Evolutionary conservation across 2,888 invertebrate species (phyloP).

Genomic region (Leucophora obtusa): DNA sequence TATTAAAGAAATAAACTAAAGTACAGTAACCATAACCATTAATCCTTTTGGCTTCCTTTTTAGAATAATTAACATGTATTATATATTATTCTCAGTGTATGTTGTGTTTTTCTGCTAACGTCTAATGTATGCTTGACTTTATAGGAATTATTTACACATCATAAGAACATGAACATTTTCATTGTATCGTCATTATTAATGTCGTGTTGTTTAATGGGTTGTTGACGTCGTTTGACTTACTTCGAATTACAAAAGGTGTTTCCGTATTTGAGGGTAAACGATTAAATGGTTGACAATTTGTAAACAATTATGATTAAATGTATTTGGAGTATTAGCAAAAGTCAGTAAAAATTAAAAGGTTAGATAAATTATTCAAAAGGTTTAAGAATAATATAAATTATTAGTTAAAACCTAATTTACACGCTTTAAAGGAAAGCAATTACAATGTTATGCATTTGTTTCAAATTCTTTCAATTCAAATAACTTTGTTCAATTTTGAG

Average conservation of each 20-base stretch:
- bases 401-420: not conserved
- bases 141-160: slow-evolving; percentile 42
- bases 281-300: slow-evolving; percentile 46
- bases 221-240: slow-evolving; percentile 26
- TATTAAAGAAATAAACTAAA: too few species aligned
- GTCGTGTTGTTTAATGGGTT: slow-evolving; percentile 16
- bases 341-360: not conserved
- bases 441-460: too few species aligned
- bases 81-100: slow-evolving; percentile 9
- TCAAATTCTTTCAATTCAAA: too few species aligned
- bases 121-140: slow-evolving; percentile 13
- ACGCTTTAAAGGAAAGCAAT: too few species aligned
- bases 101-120: not conserved
- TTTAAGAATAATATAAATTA: not conserved
- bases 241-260: slow-evolving; percentile 6
- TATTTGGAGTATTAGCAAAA: slow-evolving; percentile 1
- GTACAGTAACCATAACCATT: too few species aligned
- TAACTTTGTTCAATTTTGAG: too few species aligned
- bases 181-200: slow-evolving; percentile 13
- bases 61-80: too few species aligned
- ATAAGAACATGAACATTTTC: slow-evolving; percentile 21
- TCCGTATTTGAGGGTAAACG: slow-evolving; percentile 17
- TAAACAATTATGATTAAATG: slow-evolving; percentile 32
- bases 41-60: too few species aligned
- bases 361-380: not conserved